Percentiles rank a stretch among this genome's conserved stretches.
Conservation (phyloP, 2,888 invertebrate genomes). For the Deilephila elpenor region DNA sequence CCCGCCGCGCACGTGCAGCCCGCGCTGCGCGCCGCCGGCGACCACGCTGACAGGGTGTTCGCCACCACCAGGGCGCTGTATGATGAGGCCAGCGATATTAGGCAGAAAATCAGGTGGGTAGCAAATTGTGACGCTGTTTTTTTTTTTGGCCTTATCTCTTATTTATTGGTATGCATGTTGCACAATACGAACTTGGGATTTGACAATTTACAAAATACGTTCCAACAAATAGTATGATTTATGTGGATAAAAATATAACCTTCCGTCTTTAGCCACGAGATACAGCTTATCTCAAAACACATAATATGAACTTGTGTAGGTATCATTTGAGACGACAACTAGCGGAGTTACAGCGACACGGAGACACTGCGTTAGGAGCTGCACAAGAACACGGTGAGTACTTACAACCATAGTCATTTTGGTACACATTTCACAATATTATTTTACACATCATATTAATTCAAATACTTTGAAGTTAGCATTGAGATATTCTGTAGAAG, state of each 20-base stretch:
- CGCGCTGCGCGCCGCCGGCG: slow-evolving; percentile 51
- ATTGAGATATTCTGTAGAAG: too few species aligned
- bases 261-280: too few species aligned
- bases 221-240: too few species aligned
- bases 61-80: slow-evolving; percentile 71
- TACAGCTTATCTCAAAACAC: background rate
- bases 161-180: too few species aligned
- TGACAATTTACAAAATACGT: too few species aligned
- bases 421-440: too few species aligned
- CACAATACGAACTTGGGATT: too few species aligned
- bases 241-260: too few species aligned
- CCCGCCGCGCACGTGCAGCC: slow-evolving; percentile 52
- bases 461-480: too few species aligned
- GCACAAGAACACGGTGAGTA: slow-evolving; percentile 87
- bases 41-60: slow-evolving; percentile 72
- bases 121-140: too few species aligned
- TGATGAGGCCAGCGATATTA: slow-evolving; percentile 77
- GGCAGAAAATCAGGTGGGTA: slow-evolving; percentile 67
- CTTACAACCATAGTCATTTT: background rate
- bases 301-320: slow-evolving; percentile 31
- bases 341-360: slow-evolving; percentile 84
- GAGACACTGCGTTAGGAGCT: slow-evolving; percentile 88
- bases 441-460: too few species aligned
- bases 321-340: slow-evolving; percentile 81
- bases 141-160: too few species aligned